Conservation (phyloP, 2,797 vertebrate genomes). For the Sebastes itinus region DNA sequence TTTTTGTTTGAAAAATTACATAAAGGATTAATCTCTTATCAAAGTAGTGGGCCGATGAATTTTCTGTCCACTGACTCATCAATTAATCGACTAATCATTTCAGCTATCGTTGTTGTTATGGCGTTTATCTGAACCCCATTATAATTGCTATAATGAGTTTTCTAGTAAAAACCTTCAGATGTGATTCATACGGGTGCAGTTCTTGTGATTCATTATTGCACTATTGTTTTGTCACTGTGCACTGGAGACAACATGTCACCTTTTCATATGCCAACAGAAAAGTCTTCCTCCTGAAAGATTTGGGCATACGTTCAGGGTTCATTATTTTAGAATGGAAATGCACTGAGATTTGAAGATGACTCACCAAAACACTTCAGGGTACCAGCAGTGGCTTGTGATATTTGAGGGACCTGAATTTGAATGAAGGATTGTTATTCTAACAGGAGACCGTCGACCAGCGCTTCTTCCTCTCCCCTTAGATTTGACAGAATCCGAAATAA, state of each 20-base stretch:
- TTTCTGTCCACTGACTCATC: not conserved
- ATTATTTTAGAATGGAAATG: conserved; percentile 37
- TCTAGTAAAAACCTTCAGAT: not conserved
- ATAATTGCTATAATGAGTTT: not conserved
- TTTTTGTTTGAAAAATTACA: not conserved
- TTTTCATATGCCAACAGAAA: conserved; percentile 2
- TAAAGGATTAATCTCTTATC: not conserved
- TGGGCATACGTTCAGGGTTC: conserved; percentile 2
- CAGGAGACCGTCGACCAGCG: conserved; percentile 12
- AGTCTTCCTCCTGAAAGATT: not conserved
- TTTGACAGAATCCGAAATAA: conserved; percentile 57
- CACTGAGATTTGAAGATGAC: conserved; percentile 24
- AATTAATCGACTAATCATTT: not conserved
- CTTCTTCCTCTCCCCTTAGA: conserved; percentile 45
- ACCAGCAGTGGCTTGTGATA: conserved; percentile 37
- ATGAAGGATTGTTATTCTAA: conserved; percentile 60
- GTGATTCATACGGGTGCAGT: not conserved
- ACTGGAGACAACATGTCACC: not conserved
- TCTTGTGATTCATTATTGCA: not conserved
- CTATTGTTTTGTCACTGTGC: not conserved
- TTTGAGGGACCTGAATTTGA: conserved; percentile 53
- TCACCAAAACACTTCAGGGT: conserved; percentile 27
- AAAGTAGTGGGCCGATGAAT: not conserved
- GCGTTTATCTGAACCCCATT: not conserved
- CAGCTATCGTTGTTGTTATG: not conserved